Evolutionary conservation across 1,140 invertebrate species (phyloP), one percentile per base, ranked within the genome.

Genomic region (Sycophila sp.): DNA sequence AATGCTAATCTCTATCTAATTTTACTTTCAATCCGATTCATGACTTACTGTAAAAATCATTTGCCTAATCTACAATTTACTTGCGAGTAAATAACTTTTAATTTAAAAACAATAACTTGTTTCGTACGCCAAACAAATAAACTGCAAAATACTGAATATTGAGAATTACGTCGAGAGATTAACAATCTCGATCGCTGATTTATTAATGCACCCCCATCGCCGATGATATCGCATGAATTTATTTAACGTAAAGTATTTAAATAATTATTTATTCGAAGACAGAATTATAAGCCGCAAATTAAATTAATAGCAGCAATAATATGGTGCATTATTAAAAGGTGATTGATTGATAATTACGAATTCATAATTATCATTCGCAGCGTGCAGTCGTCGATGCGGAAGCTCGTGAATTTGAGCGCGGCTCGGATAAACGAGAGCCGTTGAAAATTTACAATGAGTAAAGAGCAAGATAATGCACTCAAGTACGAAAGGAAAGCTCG

Each of bases 391-490:
- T n/a, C n/a, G n/a, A n/a, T n/a, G n/a, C n/a, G n/a, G n/a, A n/a
- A n/a, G n/a, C n/a, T n/a, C n/a, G n/a, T n/a, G n/a, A n/a, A n/a
- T n/a, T n/a, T n/a, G n/a, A n/a, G n/a, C n/a, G n/a, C n/a, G n/a
- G n/a, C n/a, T n/a, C n/a, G n/a, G n/a, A n/a, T n/a, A n/a, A n/a
- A n/a, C n/a, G n/a, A n/a, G n/a, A n/a, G n/a, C n/a, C n/a, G n/a
- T n/a, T n/a, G n/a, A n/a, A n/a, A n/a, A n/a, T n/a, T n/a, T n/a
- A 2, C 7, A 11, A 15, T 34, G 45, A 17, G 36, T 66, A 66
- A 55, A 55, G 40, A 66, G 55, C 55, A 42, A 65, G 49, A 19
- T 65, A 55, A 65, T 55, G 4, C 34, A n/a, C 34, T 30, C 32
- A 53, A 36, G n/a, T n/a, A n/a, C n/a, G n/a, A n/a, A n/a, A n/a